Evolutionary conservation across 1,140 invertebrate genomes (phyloP).

Genomic region (Lysiphlebus fabarum): DNA sequence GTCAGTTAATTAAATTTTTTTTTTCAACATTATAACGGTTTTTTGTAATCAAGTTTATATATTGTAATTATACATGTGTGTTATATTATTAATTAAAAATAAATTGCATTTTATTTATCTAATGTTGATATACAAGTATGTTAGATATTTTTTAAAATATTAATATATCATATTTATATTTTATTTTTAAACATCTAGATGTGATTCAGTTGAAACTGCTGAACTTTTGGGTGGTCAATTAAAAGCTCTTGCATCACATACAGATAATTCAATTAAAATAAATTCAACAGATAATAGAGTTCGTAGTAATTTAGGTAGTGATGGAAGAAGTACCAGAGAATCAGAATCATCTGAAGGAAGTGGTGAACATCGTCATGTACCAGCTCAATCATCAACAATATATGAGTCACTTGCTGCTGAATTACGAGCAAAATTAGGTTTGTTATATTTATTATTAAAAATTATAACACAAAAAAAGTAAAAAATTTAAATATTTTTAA

Average conservation of each 20-base stretch:
- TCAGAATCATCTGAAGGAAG: slow-evolving; percentile 69
- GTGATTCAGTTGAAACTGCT: slow-evolving; percentile 91
- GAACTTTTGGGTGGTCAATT: slow-evolving; percentile 78
- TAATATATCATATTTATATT: neutral
- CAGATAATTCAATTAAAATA: slow-evolving; percentile 84
- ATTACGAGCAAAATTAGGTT: slow-evolving; percentile 77
- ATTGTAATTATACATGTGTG: too few species aligned
- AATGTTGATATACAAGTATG: too few species aligned
- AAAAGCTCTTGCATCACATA: slow-evolving; percentile 74
- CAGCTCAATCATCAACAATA: slow-evolving; percentile 64
- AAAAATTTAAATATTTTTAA: too few species aligned
- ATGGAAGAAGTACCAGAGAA: slow-evolving; percentile 70
- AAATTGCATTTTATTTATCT: too few species aligned
- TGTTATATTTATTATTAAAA: too few species aligned
- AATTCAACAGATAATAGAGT: slow-evolving; percentile 60
- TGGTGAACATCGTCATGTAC: slow-evolving; percentile 61
- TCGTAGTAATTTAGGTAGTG: slow-evolving; percentile 69
- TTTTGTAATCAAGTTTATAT: too few species aligned
- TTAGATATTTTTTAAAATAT: too few species aligned
- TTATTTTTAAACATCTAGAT: slow-evolving; percentile 49
- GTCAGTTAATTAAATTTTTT: too few species aligned
- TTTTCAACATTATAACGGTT: too few species aligned
- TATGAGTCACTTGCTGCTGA: slow-evolving; percentile 92
- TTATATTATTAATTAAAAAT: too few species aligned
- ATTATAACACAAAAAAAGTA: too few species aligned